phyloP scores from a whole-genome alignment of 2,113 vertebrate species.

The Petaurus breviceps region DNA sequence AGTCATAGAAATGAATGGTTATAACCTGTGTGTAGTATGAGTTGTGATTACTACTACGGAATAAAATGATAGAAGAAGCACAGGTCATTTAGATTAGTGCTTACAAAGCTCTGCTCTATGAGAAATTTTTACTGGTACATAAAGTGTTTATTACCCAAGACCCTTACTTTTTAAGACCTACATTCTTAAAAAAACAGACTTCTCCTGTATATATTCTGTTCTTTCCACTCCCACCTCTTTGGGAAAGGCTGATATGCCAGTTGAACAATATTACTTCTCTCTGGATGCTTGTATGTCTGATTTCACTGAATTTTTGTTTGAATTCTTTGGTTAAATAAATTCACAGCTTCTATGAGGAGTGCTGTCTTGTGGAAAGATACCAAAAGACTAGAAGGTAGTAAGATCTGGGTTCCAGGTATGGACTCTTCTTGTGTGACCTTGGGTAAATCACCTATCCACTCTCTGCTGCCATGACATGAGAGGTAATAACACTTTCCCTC shows the following conservation, averaged over 20 bases:
- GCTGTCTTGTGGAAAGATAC: no score
- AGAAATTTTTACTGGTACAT: neutral
- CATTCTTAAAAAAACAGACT: neutral
- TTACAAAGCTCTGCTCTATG: neutral
- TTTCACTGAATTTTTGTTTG: no score
- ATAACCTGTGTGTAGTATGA: neutral
- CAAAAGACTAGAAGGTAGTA: no score
- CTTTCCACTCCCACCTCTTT: neutral
- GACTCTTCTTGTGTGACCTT: no score
- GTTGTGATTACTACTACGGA: neutral
- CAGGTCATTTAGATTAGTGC: neutral
- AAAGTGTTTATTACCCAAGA: neutral
- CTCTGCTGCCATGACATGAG: no score
- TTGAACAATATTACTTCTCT: neutral
- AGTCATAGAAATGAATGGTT: neutral
- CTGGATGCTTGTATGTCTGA: neutral
- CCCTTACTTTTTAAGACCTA: neutral
- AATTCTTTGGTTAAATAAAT: no score
- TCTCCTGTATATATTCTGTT: neutral
- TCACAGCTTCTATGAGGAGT: no score
- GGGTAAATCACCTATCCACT: no score
- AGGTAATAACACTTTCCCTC: no score
- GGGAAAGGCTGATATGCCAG: neutral
- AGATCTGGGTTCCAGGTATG: no score
- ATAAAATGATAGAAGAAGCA: neutral